Evolutionary conservation across 2,113 vertebrate genomes (phyloP), one percentile per base, ranked within the genome.

Genomic region (Turnix velox): DNA sequence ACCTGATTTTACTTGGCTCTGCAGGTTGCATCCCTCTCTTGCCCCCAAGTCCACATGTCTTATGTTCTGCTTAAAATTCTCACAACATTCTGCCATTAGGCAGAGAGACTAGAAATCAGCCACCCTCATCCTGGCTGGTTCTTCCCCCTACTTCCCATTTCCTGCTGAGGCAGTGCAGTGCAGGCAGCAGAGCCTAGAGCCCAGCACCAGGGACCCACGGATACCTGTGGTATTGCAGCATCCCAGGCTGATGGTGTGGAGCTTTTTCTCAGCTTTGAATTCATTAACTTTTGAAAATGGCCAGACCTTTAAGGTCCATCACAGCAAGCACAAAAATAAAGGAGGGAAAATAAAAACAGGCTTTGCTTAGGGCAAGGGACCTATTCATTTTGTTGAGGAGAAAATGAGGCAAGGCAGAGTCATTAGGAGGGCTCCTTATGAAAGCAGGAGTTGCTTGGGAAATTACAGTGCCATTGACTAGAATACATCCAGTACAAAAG

Each of bases 401-500:
- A 96, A 71, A 89, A 95, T 87, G 88, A 94, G 55, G 88, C 94
- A 94, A 94, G 93, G 49, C 79, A 82, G 61, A 84, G 77, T 96
- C 93, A 95, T 96, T 95, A 97, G 69, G 62, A 93, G 61, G 76
- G 52, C 58, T 94, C 92, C 89, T 92, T 94, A 91, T 23, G 85
- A 91, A 95, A 97, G 81, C 92, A 42, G 46, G 87, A 87, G 76
- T 79, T 97, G 84, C 95, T 96, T 90, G 90, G 88, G 66, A 97
- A 97, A 97, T 97, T 96, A 90, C 72, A 81, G 94, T 95, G 88
- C 72, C 73, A 88, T 95, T 94, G 95, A 93, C 85, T 95, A 84
- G 94, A 97, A 96, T 90, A 94, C 72, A 96, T 96, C 15, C 55
- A 94, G 84, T 94, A 97, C 78, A 95, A 96, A 97, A 95, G 71